These are phyloP conservation scores for Parazoanthus swiftii DNA, from an alignment of 92 coral and sea anemone genomes.

Conservation along the genomic window DNA sequence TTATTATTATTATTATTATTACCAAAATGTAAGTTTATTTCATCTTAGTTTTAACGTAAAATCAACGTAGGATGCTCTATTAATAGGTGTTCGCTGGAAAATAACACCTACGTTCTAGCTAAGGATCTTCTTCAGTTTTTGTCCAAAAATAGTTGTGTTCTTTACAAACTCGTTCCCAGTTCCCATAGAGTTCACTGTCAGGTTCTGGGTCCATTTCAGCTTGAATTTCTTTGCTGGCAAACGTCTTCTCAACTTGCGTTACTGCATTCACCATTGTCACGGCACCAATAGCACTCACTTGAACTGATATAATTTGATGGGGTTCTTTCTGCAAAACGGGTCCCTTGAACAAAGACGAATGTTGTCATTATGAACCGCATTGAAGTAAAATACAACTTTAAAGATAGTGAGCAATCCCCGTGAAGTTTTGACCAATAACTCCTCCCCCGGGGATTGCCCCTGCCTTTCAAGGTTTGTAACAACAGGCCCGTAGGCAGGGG, in stretches of 20 bases:
- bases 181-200: background rate
- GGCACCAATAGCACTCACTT: background rate
- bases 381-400: background rate
- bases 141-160: conserved; percentile 12
- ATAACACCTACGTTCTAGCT: no score
- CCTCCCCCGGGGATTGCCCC: no score
- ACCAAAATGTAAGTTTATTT: no score
- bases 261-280: conserved; percentile 10
- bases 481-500: no score
- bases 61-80: no score
- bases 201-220: conserved; percentile 24
- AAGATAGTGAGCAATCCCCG: background rate
- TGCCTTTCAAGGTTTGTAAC: no score
- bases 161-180: conserved; percentile 25
- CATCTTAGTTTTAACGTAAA: no score
- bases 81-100: no score
- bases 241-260: conserved; percentile 14
- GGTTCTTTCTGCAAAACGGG: conserved; percentile 7
- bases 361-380: no score
- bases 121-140: background rate
- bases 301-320: conserved; percentile 5
- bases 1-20: no score
- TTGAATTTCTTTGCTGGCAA: conserved; percentile 10
- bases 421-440: background rate
- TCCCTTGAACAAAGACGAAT: background rate